A percentile compares a stretch with the other conserved stretches of the same genome.
Conservation (phyloP, 30 jellyfish, hydroid and myxozoan genomes). For the Hydractinia echinata region DNA sequence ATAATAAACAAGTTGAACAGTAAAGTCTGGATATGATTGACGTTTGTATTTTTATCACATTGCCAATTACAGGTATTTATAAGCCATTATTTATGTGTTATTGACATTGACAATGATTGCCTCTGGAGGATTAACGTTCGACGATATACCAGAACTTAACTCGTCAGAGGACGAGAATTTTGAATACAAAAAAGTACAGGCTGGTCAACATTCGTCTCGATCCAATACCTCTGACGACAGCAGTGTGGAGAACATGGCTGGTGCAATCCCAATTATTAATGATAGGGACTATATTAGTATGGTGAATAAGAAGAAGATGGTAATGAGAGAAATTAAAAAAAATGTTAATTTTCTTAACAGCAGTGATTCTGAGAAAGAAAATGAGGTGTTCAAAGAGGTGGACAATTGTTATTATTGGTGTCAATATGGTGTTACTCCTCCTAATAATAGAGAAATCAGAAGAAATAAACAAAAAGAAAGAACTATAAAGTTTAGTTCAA, state of each 20-base stretch:
- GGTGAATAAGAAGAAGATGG: slow-evolving; percentile 22
- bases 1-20: too few relatives aligned
- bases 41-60: too few relatives aligned
- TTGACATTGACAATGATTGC: neutral
- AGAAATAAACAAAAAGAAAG: slow-evolving; percentile 42
- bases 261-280: neutral
- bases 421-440: slow-evolving; percentile 60
- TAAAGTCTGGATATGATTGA: too few relatives aligned
- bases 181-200: neutral
- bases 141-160: neutral
- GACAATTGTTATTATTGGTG: slow-evolving; percentile 16
- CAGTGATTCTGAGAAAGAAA: slow-evolving; percentile 53
- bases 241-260: neutral
- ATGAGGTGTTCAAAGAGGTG: slow-evolving; percentile 15
- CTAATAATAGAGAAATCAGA: slow-evolving; percentile 37
- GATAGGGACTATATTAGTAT: neutral
- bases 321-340: slow-evolving; percentile 17
- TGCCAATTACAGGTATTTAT: too few relatives aligned
- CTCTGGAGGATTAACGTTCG: slow-evolving; percentile 11
- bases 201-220: neutral
- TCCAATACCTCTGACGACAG: slow-evolving; percentile 1
- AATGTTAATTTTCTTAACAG: slow-evolving; percentile 31
- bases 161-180: slow-evolving; percentile 8
- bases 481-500: neutral
- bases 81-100: too few relatives aligned